A percentile compares a stretch with the other conserved stretches of the same genome.
Conservation (phyloP, 2,797 vertebrate genomes). For the Crax fasciolata region DNA sequence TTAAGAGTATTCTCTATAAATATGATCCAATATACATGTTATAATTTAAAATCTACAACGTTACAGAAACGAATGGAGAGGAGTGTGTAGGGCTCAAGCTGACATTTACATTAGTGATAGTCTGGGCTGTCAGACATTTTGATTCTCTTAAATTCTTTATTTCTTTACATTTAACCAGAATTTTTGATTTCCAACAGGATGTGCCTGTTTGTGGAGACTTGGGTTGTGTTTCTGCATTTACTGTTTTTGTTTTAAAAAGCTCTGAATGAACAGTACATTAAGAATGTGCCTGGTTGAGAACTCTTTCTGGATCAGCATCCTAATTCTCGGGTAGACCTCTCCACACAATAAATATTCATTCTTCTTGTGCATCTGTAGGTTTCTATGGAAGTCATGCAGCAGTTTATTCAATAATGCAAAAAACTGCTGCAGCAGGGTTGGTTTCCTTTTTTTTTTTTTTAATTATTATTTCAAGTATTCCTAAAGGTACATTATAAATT, state of each 20-base stretch:
- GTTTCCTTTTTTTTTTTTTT: neutral
- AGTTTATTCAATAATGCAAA: constrained; percentile 54
- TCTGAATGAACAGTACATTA: neutral
- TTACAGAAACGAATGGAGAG: neutral
- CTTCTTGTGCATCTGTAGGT: neutral
- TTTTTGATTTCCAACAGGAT: neutral
- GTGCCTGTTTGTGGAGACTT: neutral
- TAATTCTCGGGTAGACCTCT: constrained; percentile 23
- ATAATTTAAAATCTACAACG: neutral
- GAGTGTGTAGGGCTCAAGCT: neutral
- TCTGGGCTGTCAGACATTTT: neutral
- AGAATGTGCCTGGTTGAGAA: neutral
- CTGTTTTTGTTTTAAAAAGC: neutral
- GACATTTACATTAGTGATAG: neutral
- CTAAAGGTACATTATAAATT: constrained; percentile 57
- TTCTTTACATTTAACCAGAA: neutral
- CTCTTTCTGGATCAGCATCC: neutral
- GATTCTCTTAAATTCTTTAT: neutral
- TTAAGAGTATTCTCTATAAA: neutral
- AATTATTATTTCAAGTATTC: neutral
- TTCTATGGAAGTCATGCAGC: constrained; percentile 44
- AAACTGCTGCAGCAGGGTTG: constrained; percentile 18
- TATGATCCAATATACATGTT: neutral
- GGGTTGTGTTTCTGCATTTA: neutral
- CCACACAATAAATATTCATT: neutral